phyloP scores from a whole-genome alignment of 2,113 vertebrate species.

The Ardeotis arabs region DNA sequence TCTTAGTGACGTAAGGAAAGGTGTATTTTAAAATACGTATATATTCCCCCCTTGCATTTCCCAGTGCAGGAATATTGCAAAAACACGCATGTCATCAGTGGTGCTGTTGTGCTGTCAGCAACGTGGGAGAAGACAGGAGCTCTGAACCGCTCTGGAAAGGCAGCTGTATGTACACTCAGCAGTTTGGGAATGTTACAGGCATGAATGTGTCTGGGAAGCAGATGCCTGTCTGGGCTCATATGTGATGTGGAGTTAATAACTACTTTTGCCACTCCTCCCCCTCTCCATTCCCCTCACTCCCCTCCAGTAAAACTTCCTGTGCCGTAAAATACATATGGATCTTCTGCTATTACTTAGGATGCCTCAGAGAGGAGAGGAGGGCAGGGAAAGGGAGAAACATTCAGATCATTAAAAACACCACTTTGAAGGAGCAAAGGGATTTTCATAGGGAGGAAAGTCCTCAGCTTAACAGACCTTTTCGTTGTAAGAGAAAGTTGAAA shows the following conservation, averaged over 20 bases:
- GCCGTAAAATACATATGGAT: not conserved
- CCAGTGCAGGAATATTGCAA: not conserved
- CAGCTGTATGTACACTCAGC: not conserved
- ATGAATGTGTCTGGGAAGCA: not conserved
- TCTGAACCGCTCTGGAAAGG: not conserved
- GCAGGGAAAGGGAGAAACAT: not conserved
- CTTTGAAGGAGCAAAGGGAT: not conserved
- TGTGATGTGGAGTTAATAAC: rapidly evolving
- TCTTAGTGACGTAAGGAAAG: not conserved
- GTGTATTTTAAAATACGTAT: not conserved
- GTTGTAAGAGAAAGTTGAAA: not conserved
- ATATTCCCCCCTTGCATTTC: not conserved
- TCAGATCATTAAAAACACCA: not conserved
- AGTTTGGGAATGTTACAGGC: not conserved
- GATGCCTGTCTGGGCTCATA: not conserved
- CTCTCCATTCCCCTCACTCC: not conserved
- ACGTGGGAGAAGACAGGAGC: not conserved
- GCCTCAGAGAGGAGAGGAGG: not conserved
- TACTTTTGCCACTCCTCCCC: not conserved
- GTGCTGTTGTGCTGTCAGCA: not conserved
- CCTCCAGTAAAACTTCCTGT: not conserved
- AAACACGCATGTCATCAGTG: rapidly evolving
- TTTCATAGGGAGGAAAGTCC: not conserved
- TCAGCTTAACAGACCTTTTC: not conserved
- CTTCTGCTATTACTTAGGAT: not conserved